phyloP scores from a whole-genome alignment of 2,113 vertebrate genomes.

The Apodemus sylvaticus region DNA sequence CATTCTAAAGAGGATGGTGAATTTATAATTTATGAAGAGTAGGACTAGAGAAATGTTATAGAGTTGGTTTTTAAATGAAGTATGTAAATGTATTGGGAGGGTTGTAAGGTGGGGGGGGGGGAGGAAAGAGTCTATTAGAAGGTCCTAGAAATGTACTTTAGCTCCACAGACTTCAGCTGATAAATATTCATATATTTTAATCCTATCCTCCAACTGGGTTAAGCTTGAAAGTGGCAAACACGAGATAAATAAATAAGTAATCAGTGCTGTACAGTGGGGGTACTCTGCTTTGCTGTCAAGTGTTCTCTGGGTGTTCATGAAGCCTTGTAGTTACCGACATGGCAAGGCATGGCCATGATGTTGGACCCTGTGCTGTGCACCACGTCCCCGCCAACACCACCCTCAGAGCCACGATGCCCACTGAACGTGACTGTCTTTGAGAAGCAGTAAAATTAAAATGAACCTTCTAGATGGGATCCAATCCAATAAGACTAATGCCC shows the following conservation, averaged over 20 bases:
- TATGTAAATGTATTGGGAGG: slow-evolving; percentile 74
- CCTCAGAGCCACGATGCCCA: background rate
- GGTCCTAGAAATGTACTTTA: slow-evolving; percentile 77
- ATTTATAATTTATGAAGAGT: slow-evolving; percentile 74
- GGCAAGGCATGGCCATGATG: background rate
- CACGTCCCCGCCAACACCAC: background rate
- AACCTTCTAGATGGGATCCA: background rate
- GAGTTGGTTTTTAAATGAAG: slow-evolving; percentile 78
- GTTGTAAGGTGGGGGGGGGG: slow-evolving; percentile 61
- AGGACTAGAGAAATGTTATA: slow-evolving; percentile 58
- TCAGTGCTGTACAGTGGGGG: slow-evolving; percentile 13
- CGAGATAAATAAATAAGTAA: slow-evolving; percentile 68
- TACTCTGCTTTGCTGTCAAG: background rate
- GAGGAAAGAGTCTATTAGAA: slow-evolving; percentile 67
- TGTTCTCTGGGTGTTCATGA: background rate
- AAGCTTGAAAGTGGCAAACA: slow-evolving; percentile 75
- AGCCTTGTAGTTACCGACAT: background rate
- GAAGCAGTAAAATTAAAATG: background rate
- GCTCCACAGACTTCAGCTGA: slow-evolving; percentile 64
- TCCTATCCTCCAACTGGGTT: slow-evolving; percentile 66
- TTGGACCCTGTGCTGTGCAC: background rate
- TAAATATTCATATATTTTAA: slow-evolving; percentile 84
- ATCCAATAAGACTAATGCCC: background rate
- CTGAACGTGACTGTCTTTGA: background rate
- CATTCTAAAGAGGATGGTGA: slow-evolving; percentile 56